Base-by-base conservation (phyloP, 2,113 vertebrate genomes). In the Lontra canadensis region DNA sequence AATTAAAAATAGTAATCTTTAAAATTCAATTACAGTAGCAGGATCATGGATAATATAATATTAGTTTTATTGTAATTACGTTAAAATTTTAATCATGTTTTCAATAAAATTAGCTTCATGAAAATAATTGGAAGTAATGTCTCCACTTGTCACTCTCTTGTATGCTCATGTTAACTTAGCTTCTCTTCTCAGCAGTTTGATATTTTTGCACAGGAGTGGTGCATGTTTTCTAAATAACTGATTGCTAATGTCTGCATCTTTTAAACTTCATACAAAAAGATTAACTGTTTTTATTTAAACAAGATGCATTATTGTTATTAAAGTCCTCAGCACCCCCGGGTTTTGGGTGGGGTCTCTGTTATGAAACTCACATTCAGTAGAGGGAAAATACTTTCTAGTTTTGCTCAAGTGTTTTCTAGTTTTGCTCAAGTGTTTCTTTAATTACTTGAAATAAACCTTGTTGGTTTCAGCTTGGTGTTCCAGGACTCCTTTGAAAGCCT, bases 321-420 rank as follows among this genome's bases (percentile, higher is more conserved):
- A 94, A 63, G 8, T 86, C 47, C 93, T 61, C 83, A 95, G 52
- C 74, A 78, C 23, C 20, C 25, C 42, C 5, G 4, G 1, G 29
- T 90, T 84, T 95, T 65, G 12, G 29, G 29, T 83, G 36, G 59
- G 31, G 21, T 39, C n/a, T 88, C 61, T 96, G 25, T 59, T 83
- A 57, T 20, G 39, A 96, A 94, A 95, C 34, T 95, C 76, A 83
- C 3, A 61, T 80, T 93, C 15, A 87, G 21, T 95, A 86, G 88
- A 7, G 69, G 82, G 57, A 80, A 96, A 82, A 59, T 93, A 88
- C 44, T 90, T 86, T 95, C 73, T 86, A 74, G 34, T 93, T 97
- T 71, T 92, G 42, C 47, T 52, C 20, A 73, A 92, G 23, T 57
- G 15, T 78, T 91, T 89, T 95, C 73, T 86, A 74, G 34, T 93